Evolutionary conservation across 1,140 invertebrate genomes (phyloP), one percentile per base, ranked within the genome.

Genomic region (Mycetomoellerius zeteki): DNA sequence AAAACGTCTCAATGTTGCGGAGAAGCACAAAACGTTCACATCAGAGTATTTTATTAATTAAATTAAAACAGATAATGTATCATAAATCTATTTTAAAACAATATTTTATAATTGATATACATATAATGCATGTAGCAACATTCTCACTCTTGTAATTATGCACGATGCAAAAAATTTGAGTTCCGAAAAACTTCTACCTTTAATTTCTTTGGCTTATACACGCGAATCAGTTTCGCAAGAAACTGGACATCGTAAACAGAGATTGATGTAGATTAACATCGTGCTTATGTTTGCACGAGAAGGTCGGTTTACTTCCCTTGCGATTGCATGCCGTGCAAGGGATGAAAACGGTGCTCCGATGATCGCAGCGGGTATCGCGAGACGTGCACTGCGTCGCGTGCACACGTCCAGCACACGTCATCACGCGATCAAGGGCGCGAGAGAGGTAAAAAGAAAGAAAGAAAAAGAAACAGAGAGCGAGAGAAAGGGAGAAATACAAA

Each of bases 401-500:
- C 47, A 91, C 91, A 92, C 91, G 92, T 88, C 86, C 77, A 87
- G 85, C 91, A 92, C 91, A 89, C 89, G 89, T 78, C 76, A 78
- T 91, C 89, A 64, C 81, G 65, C 69, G 67, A 76, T 71, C 58
- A 75, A 62, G 58, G 67, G 60, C 37, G 52, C n/a, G 58, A 52
- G 19, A 21, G 19, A 43, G 50, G 24, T 16, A 52, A 30, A 80
- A 14, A 72, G 52, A 73, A 12, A 60, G 52, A 88, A n/a, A 73
- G 16, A 60, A 58, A 19, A 19, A 71, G 3, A 62, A 43, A 37
- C 75, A 33, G 37, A 21, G n/a, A 43, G 10, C 37, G 65, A 47
- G 37, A 47, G 65, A 24, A 69, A 85, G 64, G 69, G 30, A 62
- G 21, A 24, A 67, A 81, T 56, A 85, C 76, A 86, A 88, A 84